These are phyloP conservation scores for Fragum whitleyi DNA, from an alignment of 2,888 invertebrate genomes.

Conservation along the genomic window DNA sequence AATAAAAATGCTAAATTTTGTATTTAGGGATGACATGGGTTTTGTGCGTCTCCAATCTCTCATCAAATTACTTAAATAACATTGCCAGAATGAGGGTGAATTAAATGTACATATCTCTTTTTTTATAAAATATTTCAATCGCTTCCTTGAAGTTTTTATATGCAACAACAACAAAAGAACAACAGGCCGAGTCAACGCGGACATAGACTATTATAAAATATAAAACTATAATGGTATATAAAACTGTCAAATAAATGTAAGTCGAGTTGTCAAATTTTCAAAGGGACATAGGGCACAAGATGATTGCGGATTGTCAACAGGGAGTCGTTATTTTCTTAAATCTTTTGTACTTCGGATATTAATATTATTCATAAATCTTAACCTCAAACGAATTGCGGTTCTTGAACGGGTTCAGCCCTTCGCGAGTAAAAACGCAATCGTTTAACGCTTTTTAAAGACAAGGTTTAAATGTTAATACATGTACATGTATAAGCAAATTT, in stretches of 20 bases:
- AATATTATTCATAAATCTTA: constrained; percentile 6
- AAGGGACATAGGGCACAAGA: constrained; percentile 1
- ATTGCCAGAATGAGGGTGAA: too few relatives aligned
- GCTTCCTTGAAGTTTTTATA: constrained; percentile 1
- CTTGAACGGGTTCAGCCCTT: too few relatives aligned
- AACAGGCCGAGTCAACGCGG: neutral
- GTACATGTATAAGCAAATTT: too few relatives aligned
- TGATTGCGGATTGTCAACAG: constrained; percentile 18
- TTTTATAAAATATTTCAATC: neutral
- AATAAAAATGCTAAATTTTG: too few relatives aligned
- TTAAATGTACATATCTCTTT: too few relatives aligned
- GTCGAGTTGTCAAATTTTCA: constrained; percentile 22
- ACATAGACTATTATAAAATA: constrained; percentile 7
- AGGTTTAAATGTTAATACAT: too few relatives aligned
- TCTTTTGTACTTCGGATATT: constrained; percentile 11
- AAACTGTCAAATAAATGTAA: constrained; percentile 30
- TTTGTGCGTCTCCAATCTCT: too few relatives aligned
- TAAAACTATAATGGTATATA: constrained; percentile 15
- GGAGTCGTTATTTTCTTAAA: constrained; percentile 1
- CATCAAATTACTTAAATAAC: too few relatives aligned
- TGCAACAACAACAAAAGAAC: neutral
- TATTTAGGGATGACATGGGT: too few relatives aligned
- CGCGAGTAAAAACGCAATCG: too few relatives aligned
- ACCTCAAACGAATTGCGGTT: neutral
- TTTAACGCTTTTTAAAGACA: too few relatives aligned